Base-by-base conservation (phyloP, 1,140 invertebrate genomes). In the Bombus ignitus region DNA sequence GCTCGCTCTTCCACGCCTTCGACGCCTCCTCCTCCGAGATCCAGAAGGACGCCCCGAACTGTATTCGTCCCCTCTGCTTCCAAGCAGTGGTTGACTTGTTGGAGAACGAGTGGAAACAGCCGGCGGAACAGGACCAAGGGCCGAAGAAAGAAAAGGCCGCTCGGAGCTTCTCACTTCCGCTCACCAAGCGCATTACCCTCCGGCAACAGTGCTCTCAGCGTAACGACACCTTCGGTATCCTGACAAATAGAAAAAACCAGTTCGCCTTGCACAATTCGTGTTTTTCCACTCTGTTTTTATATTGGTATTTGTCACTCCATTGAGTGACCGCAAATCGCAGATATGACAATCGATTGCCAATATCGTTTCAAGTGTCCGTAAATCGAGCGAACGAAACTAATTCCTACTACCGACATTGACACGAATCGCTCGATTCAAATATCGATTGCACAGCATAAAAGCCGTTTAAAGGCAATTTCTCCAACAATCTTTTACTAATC, bases 131-230 rank as follows among this genome's bases (percentile, higher is more conserved):
- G 42, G 59, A 77, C 62, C 22, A 79, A 59, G 22, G 35, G 35
- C 1, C 72, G 42, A 84, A 70, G 65, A 65, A 57, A 82, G 85
- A 84, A 86, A 72, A 81, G 73, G 83, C 81, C 89, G 73, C 85
- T 65, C 57, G 59, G 70, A 88, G 82, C 86, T 90, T 72, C 70
- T 88, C 75, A 22, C 59, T 87, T 84, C 74, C 74, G 81, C 44
- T 80, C 83, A 37, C 81, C 78, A 88, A 39, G 84, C 77, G 90
- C 90, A 90, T 91, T 71, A 90, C 90, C 90, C 39, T 77, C 83
- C 37, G 65, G 35, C 39, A 53, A 39, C 62, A 22, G 28, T 62
- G 42, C 57, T n/a, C 62, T 81, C 70, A 10, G n/a, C 44, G 35
- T n/a, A 25, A 37, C n/a, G 44, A 42, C 74, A 59, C 65, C 75